A percentile compares a stretch with the other conserved stretches of the same genome.
Evolutionary conservation across 2,797 vertebrate genomes (phyloP).

Genomic region (Lacerta viridis): DNA sequence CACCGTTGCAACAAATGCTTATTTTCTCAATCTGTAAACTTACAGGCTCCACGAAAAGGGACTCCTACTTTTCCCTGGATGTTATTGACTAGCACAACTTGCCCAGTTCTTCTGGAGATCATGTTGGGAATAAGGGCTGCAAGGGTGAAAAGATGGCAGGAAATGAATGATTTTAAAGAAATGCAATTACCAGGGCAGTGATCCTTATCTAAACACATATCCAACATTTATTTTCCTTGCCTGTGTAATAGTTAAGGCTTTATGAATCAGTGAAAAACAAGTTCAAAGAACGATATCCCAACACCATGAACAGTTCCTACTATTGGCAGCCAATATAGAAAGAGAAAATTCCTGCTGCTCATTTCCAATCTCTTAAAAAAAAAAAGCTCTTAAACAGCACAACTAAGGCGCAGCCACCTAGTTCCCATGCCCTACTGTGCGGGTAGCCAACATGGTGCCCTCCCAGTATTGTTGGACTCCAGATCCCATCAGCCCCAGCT

Average conservation of each 20-base stretch:
- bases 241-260: neutral
- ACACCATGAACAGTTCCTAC: neutral
- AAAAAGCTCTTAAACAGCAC: neutral
- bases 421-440: neutral
- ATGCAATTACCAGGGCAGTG: neutral
- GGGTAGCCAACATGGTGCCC: no score
- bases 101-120: constrained; percentile 92
- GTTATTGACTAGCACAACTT: constrained; percentile 92
- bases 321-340: neutral
- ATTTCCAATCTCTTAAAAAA: neutral
- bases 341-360: neutral
- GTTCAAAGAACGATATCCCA: neutral
- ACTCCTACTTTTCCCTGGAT: constrained; percentile 94
- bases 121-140: constrained; percentile 93
- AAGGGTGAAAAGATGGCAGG: constrained; percentile 39
- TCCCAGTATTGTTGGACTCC: no score
- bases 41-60: constrained; percentile 95
- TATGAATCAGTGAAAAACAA: neutral
- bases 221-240: neutral
- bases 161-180: neutral
- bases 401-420: neutral
- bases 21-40: constrained; percentile 74
- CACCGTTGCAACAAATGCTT: neutral
- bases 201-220: neutral
- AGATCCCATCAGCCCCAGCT: no score